phyloP scores from a whole-genome alignment of 2,888 invertebrate genomes.

The Lochmaea crataegi region DNA sequence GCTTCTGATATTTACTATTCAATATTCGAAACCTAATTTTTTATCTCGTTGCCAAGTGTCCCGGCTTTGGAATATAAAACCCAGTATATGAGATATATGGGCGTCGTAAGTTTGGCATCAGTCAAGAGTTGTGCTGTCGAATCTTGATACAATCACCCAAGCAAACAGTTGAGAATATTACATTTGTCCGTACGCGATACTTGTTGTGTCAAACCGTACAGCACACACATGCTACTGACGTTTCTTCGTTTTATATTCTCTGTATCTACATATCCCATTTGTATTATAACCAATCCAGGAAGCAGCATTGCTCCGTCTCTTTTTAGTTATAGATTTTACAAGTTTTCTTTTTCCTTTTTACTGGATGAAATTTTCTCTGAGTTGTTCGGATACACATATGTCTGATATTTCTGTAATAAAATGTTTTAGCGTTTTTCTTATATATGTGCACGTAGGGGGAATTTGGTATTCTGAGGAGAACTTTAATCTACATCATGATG shows the following conservation, averaged over 20 bases:
- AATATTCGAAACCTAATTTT: constrained; percentile 36
- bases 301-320: constrained; percentile 57
- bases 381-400: constrained; percentile 49
- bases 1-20: constrained; percentile 38
- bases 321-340: constrained; percentile 57
- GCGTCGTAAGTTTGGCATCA: constrained; percentile 57
- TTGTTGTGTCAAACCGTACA: constrained; percentile 36
- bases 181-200: constrained; percentile 43
- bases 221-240: constrained; percentile 64
- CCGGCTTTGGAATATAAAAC: constrained; percentile 39
- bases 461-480: constrained; percentile 17
- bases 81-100: constrained; percentile 43
- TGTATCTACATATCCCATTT: constrained; percentile 65
- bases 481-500: constrained; percentile 17
- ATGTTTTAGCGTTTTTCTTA: constrained; percentile 10
- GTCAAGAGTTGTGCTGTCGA: constrained; percentile 61
- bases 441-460: constrained; percentile 9
- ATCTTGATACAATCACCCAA: constrained; percentile 52
- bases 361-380: constrained; percentile 36
- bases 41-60: constrained; percentile 30
- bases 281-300: constrained; percentile 64
- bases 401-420: constrained; percentile 37
- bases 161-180: constrained; percentile 41
- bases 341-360: constrained; percentile 34
- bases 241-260: constrained; percentile 63